phyloP scores from a whole-genome alignment of 1,140 invertebrate genomes.

The Eumeta japonica region DNA sequence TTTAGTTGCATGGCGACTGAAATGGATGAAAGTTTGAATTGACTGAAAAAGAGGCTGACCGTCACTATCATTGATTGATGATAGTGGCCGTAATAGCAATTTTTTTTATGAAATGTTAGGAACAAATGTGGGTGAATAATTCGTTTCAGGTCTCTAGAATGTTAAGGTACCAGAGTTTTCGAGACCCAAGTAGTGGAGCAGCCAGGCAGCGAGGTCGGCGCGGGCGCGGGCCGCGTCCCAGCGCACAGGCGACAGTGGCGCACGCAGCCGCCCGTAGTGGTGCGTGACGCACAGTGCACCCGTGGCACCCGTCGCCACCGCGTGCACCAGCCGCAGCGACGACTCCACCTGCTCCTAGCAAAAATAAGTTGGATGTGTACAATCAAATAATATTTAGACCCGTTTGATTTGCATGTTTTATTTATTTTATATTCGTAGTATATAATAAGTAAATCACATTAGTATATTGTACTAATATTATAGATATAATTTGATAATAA shows the following conservation, averaged over 20 bases:
- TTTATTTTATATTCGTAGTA: no score
- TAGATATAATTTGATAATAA: no score
- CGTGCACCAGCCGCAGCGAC: conserved; percentile 69
- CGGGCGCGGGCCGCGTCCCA: conserved; percentile 71
- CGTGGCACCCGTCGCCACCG: conserved; percentile 68
- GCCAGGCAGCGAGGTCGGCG: conserved; percentile 69
- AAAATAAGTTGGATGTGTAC: conserved; percentile 1
- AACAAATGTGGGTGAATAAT: background rate
- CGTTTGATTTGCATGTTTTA: no score
- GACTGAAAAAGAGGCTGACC: no score
- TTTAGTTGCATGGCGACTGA: no score
- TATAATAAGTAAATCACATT: no score
- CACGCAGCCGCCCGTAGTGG: conserved; percentile 64
- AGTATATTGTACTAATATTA: no score
- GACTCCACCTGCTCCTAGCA: conserved; percentile 63
- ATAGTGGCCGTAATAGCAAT: background rate
- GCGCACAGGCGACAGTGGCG: conserved; percentile 63
- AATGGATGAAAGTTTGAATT: no score
- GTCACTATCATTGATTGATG: no score
- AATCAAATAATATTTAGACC: no score
- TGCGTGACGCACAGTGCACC: conserved; percentile 71
- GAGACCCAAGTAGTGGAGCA: conserved; percentile 69
- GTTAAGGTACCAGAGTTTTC: conserved; percentile 57
- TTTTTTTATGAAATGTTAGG: conserved; percentile 1
- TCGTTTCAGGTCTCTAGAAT: background rate